Percentiles rank a stretch among this genome's conserved stretches.
These are phyloP conservation scores for Alces alces DNA, from an alignment of 2,113 vertebrate species.

Conservation along the genomic window DNA sequence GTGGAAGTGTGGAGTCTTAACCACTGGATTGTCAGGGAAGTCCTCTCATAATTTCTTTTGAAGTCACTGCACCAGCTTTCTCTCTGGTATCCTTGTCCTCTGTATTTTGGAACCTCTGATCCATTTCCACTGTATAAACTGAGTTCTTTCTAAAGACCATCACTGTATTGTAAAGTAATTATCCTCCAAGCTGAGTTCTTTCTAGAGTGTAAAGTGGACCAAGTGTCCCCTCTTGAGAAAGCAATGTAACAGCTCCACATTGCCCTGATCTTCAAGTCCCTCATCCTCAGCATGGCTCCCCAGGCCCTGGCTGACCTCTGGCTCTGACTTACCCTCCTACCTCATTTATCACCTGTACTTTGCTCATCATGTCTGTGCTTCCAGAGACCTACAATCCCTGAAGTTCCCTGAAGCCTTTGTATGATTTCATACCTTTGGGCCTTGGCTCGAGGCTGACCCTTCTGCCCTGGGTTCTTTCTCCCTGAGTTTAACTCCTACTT, in stretches of 20 bases:
- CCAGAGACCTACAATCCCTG: neutral
- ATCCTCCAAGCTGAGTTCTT: neutral
- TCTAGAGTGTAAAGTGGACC: neutral
- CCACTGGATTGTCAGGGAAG: neutral
- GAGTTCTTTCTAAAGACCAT: neutral
- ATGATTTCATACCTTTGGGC: neutral
- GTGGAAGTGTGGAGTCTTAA: neutral
- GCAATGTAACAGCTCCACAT: neutral
- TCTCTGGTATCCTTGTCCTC: neutral
- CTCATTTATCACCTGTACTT: neutral
- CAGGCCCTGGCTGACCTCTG: neutral
- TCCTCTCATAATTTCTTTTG: neutral
- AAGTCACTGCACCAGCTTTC: neutral
- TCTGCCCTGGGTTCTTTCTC: neutral
- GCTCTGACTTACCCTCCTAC: neutral
- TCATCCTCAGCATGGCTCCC: neutral
- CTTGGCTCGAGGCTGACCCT: neutral
- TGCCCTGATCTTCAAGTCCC: neutral
- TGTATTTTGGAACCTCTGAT: neutral
- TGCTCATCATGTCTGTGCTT: neutral
- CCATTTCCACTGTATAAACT: neutral
- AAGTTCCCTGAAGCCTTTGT: neutral
- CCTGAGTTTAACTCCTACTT: neutral
- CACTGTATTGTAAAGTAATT: neutral
- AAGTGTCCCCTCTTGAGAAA: neutral